Conservation (phyloP, 2,797 vertebrate species). For the Danionella dracula region DNA sequence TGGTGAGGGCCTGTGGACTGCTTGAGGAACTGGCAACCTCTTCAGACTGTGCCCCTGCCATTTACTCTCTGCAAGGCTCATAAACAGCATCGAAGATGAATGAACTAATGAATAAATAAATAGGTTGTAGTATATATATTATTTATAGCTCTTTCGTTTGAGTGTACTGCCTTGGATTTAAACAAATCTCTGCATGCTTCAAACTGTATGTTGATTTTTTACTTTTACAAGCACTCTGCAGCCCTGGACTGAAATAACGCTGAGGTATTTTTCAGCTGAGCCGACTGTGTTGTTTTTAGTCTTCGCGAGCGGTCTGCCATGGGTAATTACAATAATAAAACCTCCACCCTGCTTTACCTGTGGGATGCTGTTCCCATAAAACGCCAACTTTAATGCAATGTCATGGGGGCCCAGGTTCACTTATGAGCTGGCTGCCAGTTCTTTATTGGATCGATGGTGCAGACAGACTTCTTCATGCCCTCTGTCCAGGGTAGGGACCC, state of each 20-base stretch:
- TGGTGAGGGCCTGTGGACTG: background rate
- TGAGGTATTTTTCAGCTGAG: background rate
- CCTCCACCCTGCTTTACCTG: constrained; percentile 6
- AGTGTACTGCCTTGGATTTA: background rate
- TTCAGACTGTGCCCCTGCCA: too few species aligned
- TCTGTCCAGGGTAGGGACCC: constrained; percentile 4
- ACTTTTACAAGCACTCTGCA: background rate
- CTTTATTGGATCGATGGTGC: constrained; percentile 37
- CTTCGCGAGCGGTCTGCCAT: constrained; percentile 2
- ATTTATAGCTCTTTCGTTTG: too few species aligned
- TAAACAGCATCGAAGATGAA: too few species aligned
- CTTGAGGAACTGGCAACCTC: too few species aligned
- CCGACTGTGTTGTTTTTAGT: background rate
- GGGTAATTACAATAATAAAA: constrained; percentile 31
- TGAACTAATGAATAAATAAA: too few species aligned
- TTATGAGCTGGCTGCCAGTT: constrained; percentile 38
- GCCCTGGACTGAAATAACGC: background rate
- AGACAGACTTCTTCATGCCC: constrained; percentile 1
- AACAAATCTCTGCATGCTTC: background rate
- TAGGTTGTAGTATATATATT: too few species aligned
- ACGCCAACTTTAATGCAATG: constrained; percentile 34
- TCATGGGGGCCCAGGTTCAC: constrained; percentile 24
- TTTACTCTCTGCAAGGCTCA: too few species aligned
- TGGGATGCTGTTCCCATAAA: constrained; percentile 36
- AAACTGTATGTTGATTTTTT: background rate